Conservation (phyloP, 2,113 vertebrate species). For the western clawed frog (Xenopus tropicalis) region UCB_Xtro_10.0 CM004443.2:174731001-174731500, state of each 20-base stretch:
- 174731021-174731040: not conserved
- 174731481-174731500: constrained; percentile 13
- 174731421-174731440: not conserved
- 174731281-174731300: constrained; percentile 43
- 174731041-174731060: not conserved
- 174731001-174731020: not conserved
- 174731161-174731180: constrained; percentile 54
- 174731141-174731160: constrained; percentile 46
- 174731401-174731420: not conserved
- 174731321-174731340: constrained; percentile 11
- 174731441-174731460: constrained; percentile 17
- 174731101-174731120: constrained; percentile 6
- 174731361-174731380: not conserved
- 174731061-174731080: constrained; percentile 1
- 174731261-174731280: constrained; percentile 45
- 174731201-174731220: constrained; percentile 52
- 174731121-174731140: constrained; percentile 18
- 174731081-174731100: not conserved
- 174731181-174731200: constrained; percentile 53
- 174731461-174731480: constrained; percentile 3
- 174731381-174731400: not conserved
- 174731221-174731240: constrained; percentile 57
- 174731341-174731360: not conserved
- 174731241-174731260: constrained; percentile 58
- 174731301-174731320: rapidly evolving